Evolutionary conservation across 2,113 vertebrate species (phyloP), one percentile per base, ranked within the genome.

Genomic region (Oreotragus oreotragus): DNA sequence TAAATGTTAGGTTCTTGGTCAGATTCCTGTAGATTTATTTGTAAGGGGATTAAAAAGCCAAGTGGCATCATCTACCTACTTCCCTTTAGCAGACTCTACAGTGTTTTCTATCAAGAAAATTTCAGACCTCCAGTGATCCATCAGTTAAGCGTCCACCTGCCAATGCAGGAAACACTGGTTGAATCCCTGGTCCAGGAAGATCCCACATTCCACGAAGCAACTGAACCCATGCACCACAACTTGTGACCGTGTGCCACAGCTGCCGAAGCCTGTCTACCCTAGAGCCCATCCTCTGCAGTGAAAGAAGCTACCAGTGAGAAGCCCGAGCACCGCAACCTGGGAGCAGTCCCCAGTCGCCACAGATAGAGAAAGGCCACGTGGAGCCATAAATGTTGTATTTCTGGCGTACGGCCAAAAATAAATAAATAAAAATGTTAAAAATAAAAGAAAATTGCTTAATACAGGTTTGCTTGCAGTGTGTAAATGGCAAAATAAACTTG

Each of bases 271-370:
- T 73, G 36, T 14, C 36, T 14, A 14, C 23, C 70, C 36, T 2
- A 7, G 36, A 7, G 70, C 36, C 12, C 0, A 0, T 43, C 36
- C 36, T 14, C 23, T 14, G 1, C 36, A 14, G 2, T 0, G 0
- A 76, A 12, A 76, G 23, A 43, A 43, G 39, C 23, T 14, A 43
- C 70, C n/a, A 14, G 6, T 27, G 70, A 76, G 70, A 43, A 43
- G 12, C 70, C 36, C 4, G 1, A 13, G 23, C 70, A 2, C 70
- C 6, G 0, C 36, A 43, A 27, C 70, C 27, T 5, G 3, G 39
- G 70, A 76, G 39, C 70, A 27, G 70, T 43, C 23, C 70, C 36
- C 36, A 1, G 25, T 43, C 3, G 0, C 6, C 70, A 73, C 23
- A 43, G 27, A 76, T 14, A 76, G 70, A 43, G 23, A 43, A 14